Conservation (phyloP, 2,888 invertebrate genomes). For the Icerya purchasi region DNA sequence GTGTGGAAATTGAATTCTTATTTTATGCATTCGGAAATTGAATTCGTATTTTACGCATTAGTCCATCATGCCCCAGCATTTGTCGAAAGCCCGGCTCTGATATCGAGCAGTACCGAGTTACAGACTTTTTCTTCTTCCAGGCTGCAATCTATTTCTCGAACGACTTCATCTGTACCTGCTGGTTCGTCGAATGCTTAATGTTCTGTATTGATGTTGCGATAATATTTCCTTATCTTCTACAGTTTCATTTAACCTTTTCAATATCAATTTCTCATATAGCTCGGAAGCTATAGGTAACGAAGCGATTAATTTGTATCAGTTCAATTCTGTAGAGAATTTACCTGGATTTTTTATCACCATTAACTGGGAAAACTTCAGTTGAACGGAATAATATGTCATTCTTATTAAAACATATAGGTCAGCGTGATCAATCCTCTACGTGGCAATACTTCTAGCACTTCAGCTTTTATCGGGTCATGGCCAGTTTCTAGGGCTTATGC, state of each 20-base stretch:
- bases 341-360: neutral
- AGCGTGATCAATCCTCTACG: neutral
- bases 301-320: neutral
- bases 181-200: too few relatives aligned
- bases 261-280: neutral
- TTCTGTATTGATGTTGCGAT: neutral
- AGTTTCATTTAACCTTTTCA: neutral
- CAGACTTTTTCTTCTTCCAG: too few relatives aligned
- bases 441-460: neutral
- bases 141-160: too few relatives aligned
- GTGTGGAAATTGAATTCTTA: too few relatives aligned
- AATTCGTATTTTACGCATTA: too few relatives aligned
- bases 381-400: neutral
- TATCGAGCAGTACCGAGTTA: too few relatives aligned
- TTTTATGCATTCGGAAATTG: too few relatives aligned
- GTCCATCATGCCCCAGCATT: too few relatives aligned
- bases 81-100: too few relatives aligned
- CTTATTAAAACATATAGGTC: neutral
- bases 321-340: neutral
- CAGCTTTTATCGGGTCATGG: neutral
- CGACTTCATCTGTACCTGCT: too few relatives aligned
- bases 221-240: neutral
- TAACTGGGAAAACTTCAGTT: neutral
- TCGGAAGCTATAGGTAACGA: neutral
- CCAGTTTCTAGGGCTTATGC: neutral